phyloP scores from a whole-genome alignment of 2,888 invertebrate genomes.

The Chalcis sispes region DNA sequence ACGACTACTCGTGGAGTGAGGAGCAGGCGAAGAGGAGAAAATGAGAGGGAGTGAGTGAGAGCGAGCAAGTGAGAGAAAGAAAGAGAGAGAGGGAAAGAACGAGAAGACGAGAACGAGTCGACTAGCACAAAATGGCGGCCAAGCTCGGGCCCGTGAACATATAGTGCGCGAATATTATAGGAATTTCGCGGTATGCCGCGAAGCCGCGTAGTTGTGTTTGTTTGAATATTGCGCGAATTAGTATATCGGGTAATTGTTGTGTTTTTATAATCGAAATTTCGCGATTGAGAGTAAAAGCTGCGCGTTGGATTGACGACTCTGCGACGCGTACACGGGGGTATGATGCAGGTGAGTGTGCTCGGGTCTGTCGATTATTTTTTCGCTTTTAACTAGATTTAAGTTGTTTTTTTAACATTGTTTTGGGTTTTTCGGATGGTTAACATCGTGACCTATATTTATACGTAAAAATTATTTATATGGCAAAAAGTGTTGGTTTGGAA shows the following conservation, averaged over 20 bases:
- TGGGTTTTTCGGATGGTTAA: conserved; percentile 57
- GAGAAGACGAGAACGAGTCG: conserved; percentile 69
- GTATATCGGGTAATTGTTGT: background rate
- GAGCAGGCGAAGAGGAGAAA: conserved; percentile 51
- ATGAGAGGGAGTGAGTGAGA: conserved; percentile 61
- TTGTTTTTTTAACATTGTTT: conserved; percentile 58
- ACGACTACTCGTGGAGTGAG: conserved; percentile 37
- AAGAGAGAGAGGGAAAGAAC: conserved; percentile 63
- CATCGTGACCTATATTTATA: conserved; percentile 50
- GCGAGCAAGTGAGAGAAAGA: conserved; percentile 45
- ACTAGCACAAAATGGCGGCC: conserved; percentile 75
- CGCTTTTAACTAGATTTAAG: conserved; percentile 58
- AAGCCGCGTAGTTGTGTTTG: conserved; percentile 54
- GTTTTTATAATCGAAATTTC: conserved; percentile 60
- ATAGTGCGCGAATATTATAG: conserved; percentile 72
- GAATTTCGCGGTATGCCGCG: conserved; percentile 70
- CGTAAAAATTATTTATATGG: conserved; percentile 59
- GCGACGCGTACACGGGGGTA: conserved; percentile 73
- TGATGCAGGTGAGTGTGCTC: conserved; percentile 75
- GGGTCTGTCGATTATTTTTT: conserved; percentile 64
- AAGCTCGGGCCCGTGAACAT: conserved; percentile 71
- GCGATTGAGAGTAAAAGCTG: conserved; percentile 59
- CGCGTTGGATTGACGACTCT: conserved; percentile 64
- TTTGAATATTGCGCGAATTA: conserved; percentile 35
- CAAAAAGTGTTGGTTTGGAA: conserved; percentile 72